Evolutionary conservation across 35 echinoderm and acorn worm genomes (phyloP).

Genomic region (Hemicentrotus pulcherrimus): DNA sequence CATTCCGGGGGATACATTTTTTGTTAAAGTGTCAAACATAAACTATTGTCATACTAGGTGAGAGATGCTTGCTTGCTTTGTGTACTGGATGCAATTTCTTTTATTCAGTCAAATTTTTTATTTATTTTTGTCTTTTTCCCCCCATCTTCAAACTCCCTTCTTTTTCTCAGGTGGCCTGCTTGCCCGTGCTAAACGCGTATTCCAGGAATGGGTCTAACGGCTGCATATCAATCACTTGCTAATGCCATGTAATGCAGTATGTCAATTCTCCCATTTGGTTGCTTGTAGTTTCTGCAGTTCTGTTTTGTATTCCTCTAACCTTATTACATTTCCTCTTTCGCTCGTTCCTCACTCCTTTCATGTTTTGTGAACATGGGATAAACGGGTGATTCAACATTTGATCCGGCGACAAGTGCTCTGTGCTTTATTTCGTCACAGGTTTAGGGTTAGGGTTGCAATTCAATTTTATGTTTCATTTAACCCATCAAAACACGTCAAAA

Average conservation of each 20-base stretch:
- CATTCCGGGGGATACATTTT: not conserved
- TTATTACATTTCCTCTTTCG: no score
- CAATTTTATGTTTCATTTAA: no score
- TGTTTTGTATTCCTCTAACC: not conserved
- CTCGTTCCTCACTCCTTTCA: not conserved
- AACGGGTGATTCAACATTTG: no score
- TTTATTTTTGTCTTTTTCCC: not conserved
- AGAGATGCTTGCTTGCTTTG: not conserved
- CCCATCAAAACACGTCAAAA: no score
- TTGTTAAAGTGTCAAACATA: not conserved
- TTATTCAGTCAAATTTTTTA: not conserved
- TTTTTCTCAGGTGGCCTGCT: conserved; percentile 42
- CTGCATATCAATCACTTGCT: not conserved
- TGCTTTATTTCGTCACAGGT: no score
- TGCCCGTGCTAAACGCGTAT: conserved; percentile 46
- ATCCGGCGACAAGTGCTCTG: no score
- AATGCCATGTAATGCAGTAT: conserved; percentile 3
- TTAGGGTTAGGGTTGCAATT: no score
- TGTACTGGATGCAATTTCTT: not conserved
- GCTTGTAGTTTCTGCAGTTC: not conserved
- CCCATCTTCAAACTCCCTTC: not conserved
- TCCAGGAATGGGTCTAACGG: conserved; percentile 45
- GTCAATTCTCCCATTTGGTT: not conserved
- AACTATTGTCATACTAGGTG: not conserved
- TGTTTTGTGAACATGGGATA: not conserved